A percentile compares a stretch with the other conserved stretches of the same genome.
phyloP scores from a whole-genome alignment of 2,888 invertebrate genomes.

The Harpalus rubripes region DNA sequence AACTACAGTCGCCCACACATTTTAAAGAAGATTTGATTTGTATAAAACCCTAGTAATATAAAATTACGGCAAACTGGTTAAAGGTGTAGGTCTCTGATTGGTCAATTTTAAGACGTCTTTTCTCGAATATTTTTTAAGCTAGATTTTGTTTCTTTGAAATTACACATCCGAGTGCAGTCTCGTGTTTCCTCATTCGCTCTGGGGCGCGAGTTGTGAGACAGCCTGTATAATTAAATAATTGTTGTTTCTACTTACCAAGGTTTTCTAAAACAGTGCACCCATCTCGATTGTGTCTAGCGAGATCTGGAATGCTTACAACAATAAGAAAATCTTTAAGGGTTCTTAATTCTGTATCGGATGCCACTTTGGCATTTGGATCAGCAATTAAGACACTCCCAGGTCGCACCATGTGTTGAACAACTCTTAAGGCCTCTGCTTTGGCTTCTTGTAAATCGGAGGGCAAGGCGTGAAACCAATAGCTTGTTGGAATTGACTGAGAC shows the following conservation, averaged over 20 bases:
- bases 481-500: conserved; percentile 74
- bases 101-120: no score
- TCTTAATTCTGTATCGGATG: conserved; percentile 71
- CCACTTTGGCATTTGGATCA: conserved; percentile 71
- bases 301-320: conserved; percentile 71
- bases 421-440: conserved; percentile 66
- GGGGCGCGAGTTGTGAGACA: no score
- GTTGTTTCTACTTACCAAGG: conserved; percentile 73
- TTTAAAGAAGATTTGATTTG: no score
- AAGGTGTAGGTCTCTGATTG: no score
- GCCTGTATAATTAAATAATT: no score
- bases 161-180: no score
- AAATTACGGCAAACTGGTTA: no score
- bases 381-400: conserved; percentile 75
- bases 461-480: conserved; percentile 74
- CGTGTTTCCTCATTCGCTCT: no score
- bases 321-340: conserved; percentile 70
- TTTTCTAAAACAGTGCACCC: conserved; percentile 74
- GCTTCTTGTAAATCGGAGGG: conserved; percentile 68
- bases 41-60: no score
- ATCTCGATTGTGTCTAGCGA: conserved; percentile 69
- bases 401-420: conserved; percentile 72
- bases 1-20: no score
- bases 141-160: no score
- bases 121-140: no score